Evolutionary conservation across 2,888 invertebrate genomes (phyloP), one percentile per base, ranked within the genome.

Genomic region (Diaprepes abbreviatus): DNA sequence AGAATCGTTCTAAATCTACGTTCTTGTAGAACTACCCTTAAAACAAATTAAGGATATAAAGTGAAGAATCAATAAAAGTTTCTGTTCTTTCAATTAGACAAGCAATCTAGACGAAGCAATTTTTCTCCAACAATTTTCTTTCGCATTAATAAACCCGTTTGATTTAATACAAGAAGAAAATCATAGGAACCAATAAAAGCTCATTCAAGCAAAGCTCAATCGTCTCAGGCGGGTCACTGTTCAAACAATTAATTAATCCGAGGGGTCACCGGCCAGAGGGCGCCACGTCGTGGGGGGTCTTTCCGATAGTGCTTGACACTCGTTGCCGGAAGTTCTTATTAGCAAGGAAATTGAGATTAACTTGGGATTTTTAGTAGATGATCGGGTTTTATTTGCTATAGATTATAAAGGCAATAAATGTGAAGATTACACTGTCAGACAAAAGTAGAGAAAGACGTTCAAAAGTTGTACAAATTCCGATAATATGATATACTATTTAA

Each of bases 191-290:
- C 69, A 59, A 50, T 64, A 64, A 59, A 45, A 19, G 33, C 19
- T 57, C 58, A 60, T 35, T 45, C 45, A 35, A 48, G 45, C 62
- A 24, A 36, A 35, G 48, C 52, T 33, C 68, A 63, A 69, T 74
- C 40, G 71, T 73, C 69, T 58, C 59, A 62, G 66, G 69, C 71
- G 74, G 74, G 75, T 74, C 77, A 76, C 75, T 75, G 69, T 73
- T 74, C 74, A 79, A 78, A 79, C 78, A 79, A 78, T 77, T 77
- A 79, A 77, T 77, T 77, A 73, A 54, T 40, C 45, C 14, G 72
- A 71, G 74, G 76, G 77, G 78, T 76, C 75, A 74, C 72, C 74
- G 73, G 68, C 71, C 73, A 69, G 65, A 63, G 66, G 70, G 70
- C 71, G 67, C 66, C 71, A 72, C 74, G 67, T 75, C 78, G 64